phyloP scores from a whole-genome alignment of 2,888 invertebrate species.

The Lepidonotus clava region DNA sequence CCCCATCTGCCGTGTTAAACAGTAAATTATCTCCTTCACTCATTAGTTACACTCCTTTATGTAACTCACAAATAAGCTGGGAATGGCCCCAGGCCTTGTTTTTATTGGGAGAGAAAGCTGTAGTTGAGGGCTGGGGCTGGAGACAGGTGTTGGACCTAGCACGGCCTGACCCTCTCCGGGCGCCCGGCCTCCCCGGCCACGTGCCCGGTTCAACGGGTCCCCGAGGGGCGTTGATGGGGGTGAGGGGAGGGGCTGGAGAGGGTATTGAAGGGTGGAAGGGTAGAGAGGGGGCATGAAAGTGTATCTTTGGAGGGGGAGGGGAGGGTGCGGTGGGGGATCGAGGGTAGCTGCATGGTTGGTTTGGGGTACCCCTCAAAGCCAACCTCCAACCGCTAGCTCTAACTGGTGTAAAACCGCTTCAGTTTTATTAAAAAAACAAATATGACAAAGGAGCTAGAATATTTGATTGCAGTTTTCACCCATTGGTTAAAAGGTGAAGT shows the following conservation, averaged over 20 bases:
- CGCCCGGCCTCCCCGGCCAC: neutral
- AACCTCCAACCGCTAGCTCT: too few relatives aligned
- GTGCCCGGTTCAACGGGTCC: neutral
- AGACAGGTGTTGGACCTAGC: slow-evolving; percentile 21
- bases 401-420: too few relatives aligned
- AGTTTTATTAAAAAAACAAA: too few relatives aligned
- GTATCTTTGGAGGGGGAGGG: neutral
- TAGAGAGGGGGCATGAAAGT: neutral
- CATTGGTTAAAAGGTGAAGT: too few relatives aligned
- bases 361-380: too few relatives aligned
- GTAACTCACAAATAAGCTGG: neutral
- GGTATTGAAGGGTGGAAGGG: neutral
- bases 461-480: too few relatives aligned
- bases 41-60: slow-evolving; percentile 25
- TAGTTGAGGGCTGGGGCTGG: neutral
- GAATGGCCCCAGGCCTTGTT: neutral
- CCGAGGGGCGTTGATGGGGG: neutral
- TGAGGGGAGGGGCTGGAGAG: neutral
- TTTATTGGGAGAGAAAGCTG: slow-evolving; percentile 29
- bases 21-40: slow-evolving; percentile 37
- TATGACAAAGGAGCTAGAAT: too few relatives aligned
- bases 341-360: neutral
- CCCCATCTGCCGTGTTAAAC: slow-evolving; percentile 32
- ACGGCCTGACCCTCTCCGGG: neutral
- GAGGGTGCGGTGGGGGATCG: neutral